Base-by-base conservation (phyloP, 2,888 invertebrate species). In the Laspeyria flexula region DNA sequence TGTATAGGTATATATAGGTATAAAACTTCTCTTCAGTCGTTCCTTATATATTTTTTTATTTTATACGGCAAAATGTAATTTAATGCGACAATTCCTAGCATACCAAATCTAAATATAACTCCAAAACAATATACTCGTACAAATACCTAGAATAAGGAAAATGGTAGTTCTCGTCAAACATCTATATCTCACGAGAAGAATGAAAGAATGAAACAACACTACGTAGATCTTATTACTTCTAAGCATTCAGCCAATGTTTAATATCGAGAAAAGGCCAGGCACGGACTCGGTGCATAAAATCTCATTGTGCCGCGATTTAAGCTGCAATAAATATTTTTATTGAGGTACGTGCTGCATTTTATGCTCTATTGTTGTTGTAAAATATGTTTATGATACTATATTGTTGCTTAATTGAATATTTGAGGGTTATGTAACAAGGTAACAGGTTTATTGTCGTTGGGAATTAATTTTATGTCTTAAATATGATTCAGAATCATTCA, bases 251-350 rank as follows among this genome's bases (percentile, higher is more conserved):
- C 30, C 42, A 39, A 56, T 52, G 51, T 44, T 44, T 45, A 43
- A 52, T 48, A 56, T 45, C 23, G 35, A 49, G 13, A 15, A 21
- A 25, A 44, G 9, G 35, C 12, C 47, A 47, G 30, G 21, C 27
- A 23, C 23, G 38, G 30, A 47, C 31, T 23, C 25, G 47, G 44
- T 55, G 57, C 53, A 66, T 62, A 62, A 59, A 66, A 62, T 62
- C 15, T 44, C 21, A 48, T 42, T 51, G 41, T 42, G 11, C 37
- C 25, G 40, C 50, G 49, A 65, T 65, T 57, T 43, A 65, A 27
- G 52, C 25, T 58, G 53, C 46, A 55, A 70, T 70, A 67, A 70
- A 70, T 57, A 66, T 42, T 60, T 65, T 67, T 70, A 67, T 53
- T 44, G 40, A 35, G 43, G 47, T 58, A 49, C 38, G 34, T 49